These are phyloP conservation scores for Semaprochilodus insignis DNA, from an alignment of 2,797 vertebrate genomes.

Conservation along the genomic window DNA sequence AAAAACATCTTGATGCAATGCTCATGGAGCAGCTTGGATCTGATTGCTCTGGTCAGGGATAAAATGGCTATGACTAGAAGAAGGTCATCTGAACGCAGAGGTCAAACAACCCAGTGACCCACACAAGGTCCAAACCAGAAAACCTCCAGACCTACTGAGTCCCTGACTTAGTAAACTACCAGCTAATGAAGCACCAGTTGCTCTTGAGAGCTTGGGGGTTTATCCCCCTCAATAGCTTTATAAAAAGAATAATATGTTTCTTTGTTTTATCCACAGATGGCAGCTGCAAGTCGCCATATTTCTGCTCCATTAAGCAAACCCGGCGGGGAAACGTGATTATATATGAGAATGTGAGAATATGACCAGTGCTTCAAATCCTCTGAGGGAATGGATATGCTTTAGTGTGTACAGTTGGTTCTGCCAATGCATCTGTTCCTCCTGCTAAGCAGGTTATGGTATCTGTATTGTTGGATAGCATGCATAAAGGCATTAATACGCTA, in stretches of 20 bases:
- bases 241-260: background rate
- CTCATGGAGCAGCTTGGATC: background rate
- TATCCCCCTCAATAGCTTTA: background rate
- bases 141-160: background rate
- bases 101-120: background rate
- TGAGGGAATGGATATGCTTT: background rate
- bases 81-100: background rate
- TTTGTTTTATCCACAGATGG: conserved; percentile 1
- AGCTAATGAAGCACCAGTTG: background rate
- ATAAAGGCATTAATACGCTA: background rate
- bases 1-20: background rate
- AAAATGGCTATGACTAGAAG: background rate
- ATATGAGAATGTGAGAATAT: background rate
- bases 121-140: background rate
- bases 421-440: background rate
- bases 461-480: background rate
- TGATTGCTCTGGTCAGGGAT: background rate
- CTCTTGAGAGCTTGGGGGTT: background rate
- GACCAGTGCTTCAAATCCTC: background rate
- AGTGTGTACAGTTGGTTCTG: background rate
- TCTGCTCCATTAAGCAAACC: background rate
- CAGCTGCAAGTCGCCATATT: background rate
- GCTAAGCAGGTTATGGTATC: background rate
- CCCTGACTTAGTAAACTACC: background rate
- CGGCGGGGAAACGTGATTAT: background rate